A percentile compares a stretch with the other conserved stretches of the same genome.
Conservation (phyloP, 2,797 vertebrate species). For the Channallabes apus region DNA sequence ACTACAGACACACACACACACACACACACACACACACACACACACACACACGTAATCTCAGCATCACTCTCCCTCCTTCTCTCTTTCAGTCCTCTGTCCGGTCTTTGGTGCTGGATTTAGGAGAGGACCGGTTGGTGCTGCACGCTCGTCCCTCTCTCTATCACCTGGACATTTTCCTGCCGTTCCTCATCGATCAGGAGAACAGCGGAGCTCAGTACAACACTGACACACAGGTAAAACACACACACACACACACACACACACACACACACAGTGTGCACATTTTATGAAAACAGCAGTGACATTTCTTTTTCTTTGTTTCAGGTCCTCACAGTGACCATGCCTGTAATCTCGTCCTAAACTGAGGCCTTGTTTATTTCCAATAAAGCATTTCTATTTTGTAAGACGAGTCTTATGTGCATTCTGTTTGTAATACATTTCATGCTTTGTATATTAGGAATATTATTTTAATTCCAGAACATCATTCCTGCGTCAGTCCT, state of each 20-base stretch:
- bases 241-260: conserved; percentile 62
- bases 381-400: conserved; percentile 51
- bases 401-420: not conserved
- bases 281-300: not conserved
- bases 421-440: not conserved
- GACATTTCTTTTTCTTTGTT: conserved; percentile 16
- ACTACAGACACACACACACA: not conserved
- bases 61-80: not conserved
- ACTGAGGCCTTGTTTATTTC: conserved; percentile 28
- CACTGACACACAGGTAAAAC: conserved; percentile 74
- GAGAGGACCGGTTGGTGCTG: conserved; percentile 82
- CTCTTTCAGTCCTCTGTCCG: conserved; percentile 63
- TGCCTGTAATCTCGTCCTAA: conserved; percentile 68
- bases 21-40: not conserved
- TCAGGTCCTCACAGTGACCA: conserved; percentile 72
- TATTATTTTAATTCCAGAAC: not conserved
- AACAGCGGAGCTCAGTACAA: conserved; percentile 82
- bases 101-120: conserved; percentile 78
- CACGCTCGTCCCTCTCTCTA: conserved; percentile 76
- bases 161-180: conserved; percentile 79
- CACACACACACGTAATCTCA: not conserved
- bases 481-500: too few relatives aligned
- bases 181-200: conserved; percentile 73
- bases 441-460: too few relatives aligned
- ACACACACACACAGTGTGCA: not conserved